phyloP scores from a whole-genome alignment of 2,797 vertebrate species.

The Vultur gryphus region DNA sequence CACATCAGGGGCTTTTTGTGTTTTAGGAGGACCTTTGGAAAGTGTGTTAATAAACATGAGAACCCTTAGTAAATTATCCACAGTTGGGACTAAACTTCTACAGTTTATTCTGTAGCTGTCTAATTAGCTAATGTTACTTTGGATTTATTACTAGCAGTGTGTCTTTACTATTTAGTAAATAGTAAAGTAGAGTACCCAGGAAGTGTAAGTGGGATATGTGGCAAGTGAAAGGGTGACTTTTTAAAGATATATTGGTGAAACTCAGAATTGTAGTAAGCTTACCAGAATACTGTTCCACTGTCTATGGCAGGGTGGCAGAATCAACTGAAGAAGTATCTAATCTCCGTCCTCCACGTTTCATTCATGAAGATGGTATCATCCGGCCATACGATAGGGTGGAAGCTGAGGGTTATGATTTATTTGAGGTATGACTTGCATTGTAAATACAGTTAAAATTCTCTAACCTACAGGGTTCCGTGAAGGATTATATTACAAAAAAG shows the following conservation, averaged over 20 bases:
- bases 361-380: constrained; percentile 92
- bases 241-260: background rate
- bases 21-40: background rate
- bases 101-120: background rate
- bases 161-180: background rate
- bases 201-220: background rate
- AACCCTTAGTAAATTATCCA: background rate
- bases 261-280: background rate
- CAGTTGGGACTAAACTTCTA: background rate
- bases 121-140: background rate
- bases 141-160: background rate
- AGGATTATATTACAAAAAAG: background rate
- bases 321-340: constrained; percentile 90
- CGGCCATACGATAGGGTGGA: constrained; percentile 86
- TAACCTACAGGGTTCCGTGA: background rate
- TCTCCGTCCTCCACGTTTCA: constrained; percentile 88
- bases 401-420: constrained; percentile 89
- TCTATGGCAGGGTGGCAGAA: constrained; percentile 83
- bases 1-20: background rate
- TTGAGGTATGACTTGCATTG: constrained; percentile 81
- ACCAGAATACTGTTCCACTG: background rate
- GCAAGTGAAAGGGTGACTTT: background rate
- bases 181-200: background rate
- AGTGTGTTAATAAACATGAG: background rate
- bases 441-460: background rate